Conservation (phyloP, 1,140 invertebrate species). For the Neelides sp. region DNA sequence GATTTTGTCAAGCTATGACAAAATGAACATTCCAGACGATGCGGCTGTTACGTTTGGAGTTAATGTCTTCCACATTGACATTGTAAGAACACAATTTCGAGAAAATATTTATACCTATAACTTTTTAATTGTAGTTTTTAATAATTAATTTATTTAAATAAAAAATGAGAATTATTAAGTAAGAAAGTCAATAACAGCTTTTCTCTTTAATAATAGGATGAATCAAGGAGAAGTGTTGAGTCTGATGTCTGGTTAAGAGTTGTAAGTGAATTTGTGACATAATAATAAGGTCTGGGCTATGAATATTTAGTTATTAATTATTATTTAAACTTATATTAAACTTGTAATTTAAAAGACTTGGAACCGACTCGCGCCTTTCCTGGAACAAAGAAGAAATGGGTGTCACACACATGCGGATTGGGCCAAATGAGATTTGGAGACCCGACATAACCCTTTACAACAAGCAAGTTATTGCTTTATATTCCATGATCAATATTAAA, state of each 20-base stretch:
- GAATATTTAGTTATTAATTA: not conserved
- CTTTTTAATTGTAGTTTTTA: too few species aligned
- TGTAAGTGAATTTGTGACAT: constrained; percentile 7
- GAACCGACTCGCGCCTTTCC: not conserved
- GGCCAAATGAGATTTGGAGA: not conserved
- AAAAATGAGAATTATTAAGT: too few species aligned
- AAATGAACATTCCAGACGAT: too few species aligned
- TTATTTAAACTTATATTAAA: not conserved
- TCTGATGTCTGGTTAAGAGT: constrained; percentile 10
- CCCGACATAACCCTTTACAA: constrained; percentile 13
- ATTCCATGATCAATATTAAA: not conserved
- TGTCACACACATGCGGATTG: not conserved
- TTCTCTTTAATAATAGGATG: constrained; percentile 4
- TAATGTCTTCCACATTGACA: too few species aligned
- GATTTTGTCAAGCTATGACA: too few species aligned
- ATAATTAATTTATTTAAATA: too few species aligned
- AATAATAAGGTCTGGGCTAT: not conserved
- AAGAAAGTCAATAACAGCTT: too few species aligned
- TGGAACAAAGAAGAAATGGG: constrained; percentile 5
- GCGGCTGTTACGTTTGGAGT: too few species aligned
- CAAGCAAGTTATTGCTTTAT: not conserved
- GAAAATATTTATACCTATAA: too few species aligned
- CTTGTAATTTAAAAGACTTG: constrained; percentile 2
- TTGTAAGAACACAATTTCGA: too few species aligned
- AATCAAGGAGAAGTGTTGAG: constrained; percentile 2